Conservation (phyloP, 37 sponge, comb jelly and placozoan species). For the Diacarnus erythraeanus region DNA sequence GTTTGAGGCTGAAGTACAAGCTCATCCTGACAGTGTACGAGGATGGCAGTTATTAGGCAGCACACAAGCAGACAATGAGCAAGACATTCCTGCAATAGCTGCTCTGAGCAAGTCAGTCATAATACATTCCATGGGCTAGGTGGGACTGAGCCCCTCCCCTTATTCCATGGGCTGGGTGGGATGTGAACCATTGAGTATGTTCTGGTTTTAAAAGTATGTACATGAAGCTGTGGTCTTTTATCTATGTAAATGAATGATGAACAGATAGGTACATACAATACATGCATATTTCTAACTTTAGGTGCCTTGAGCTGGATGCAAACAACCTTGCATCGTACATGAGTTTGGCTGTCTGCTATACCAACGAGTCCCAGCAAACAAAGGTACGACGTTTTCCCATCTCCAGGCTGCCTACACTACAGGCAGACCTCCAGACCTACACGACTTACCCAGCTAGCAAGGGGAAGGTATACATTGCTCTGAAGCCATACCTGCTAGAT, state of each 20-base stretch:
- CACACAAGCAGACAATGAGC: conserved; percentile 92
- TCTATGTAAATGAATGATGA: too few species aligned
- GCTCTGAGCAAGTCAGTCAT: conserved; percentile 87
- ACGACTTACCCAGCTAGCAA: not conserved
- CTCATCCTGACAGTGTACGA: conserved; percentile 29
- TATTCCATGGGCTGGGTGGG: too few species aligned
- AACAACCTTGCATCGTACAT: conserved; percentile 68
- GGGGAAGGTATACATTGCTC: not conserved
- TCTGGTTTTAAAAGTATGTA: too few species aligned
- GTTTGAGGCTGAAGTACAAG: conserved; percentile 80
- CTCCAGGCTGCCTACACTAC: conserved; percentile 1
- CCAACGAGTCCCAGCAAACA: conserved; percentile 77
- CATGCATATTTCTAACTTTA: not conserved
- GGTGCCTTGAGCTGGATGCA: conserved; percentile 73
- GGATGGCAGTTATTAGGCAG: conserved; percentile 87
- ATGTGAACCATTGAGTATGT: too few species aligned
- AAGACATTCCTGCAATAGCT: conserved; percentile 82
- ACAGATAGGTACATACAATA: too few species aligned
- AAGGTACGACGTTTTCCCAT: conserved; percentile 21
- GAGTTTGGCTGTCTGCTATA: conserved; percentile 88
- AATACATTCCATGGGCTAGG: too few species aligned
- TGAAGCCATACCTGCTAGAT: not conserved
- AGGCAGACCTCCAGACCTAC: not conserved
- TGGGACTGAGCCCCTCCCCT: too few species aligned
- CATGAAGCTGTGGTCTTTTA: too few species aligned